Evolutionary conservation across 2,113 vertebrate genomes (phyloP), one percentile per base, ranked within the genome.

Genomic region (Eidolon helvum): DNA sequence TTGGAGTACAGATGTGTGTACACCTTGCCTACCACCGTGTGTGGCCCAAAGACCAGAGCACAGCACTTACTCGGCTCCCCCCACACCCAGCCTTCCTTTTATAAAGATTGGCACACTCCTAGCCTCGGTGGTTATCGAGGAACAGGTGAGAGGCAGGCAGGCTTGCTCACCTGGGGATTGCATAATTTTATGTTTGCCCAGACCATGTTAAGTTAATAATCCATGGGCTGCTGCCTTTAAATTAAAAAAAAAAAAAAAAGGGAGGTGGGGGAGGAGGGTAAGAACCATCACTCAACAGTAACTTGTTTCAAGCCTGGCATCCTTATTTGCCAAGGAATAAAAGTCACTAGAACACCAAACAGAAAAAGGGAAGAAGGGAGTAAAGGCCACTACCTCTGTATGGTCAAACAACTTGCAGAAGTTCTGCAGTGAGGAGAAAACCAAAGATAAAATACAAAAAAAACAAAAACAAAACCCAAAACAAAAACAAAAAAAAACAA

Each of bases 141-240:
- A 97, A 93, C 77, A 48, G 3, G 0, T 10, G 48, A 85, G 79
- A 28, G 22, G 21, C 11, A 65, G 50, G 92, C 4, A 89, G 78
- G 40, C 87, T 92, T 50, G 78, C 75, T 90, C 53, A 28, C 92
- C 93, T 57, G 68, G 80, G 59, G 10, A 30, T 22, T 92, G 91
- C 95, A 91, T 59, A 86, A 91, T 94, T 92, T 89, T 78, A 91
- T 93, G 92, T 98, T 98, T 97, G 72, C 91, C 95, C 94, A 97
- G 93, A 95, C 86, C 89, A 38, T 26, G 87, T 90, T 75, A 96
- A 88, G 92, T 98, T 98, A 99, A 99, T 98, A 92, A 98, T 98
- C 96, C 95, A 98, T 95, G 91, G 9, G 43, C 91, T 53, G 43
- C 71, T 82, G 75, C 94, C 78, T 96, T 95, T 87, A 92, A 92